Percentiles rank a stretch among this genome's conserved stretches.
phyloP scores from a whole-genome alignment of 2,113 vertebrate genomes.

The Cyprinus carpio region DNA sequence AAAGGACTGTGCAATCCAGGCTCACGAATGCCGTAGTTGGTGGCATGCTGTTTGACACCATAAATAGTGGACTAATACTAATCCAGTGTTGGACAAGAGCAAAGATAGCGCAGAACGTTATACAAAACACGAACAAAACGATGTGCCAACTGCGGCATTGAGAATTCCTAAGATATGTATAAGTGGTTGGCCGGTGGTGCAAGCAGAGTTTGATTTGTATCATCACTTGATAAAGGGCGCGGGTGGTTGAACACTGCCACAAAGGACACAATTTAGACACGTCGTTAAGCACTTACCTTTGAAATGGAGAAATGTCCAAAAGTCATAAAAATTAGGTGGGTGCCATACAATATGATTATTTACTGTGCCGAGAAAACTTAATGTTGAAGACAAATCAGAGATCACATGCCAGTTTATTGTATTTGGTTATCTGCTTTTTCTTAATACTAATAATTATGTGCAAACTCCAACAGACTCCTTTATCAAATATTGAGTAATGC shows the following conservation, averaged over 20 bases:
- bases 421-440: neutral
- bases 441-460: neutral
- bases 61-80: constrained; percentile 13
- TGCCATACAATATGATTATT: neutral
- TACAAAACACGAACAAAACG: constrained; percentile 66
- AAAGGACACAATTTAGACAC: neutral
- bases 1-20: constrained; percentile 18
- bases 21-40: neutral
- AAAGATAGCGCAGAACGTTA: constrained; percentile 68
- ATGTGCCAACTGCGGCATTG: constrained; percentile 19
- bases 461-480: neutral
- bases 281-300: neutral
- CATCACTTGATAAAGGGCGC: too few species aligned
- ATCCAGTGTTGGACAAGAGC: constrained; percentile 52
- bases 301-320: neutral
- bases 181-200: neutral
- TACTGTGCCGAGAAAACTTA: too few species aligned
- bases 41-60: neutral
- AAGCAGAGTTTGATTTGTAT: neutral
- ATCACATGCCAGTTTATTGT: neutral
- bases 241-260: neutral
- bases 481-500: neutral
- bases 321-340: constrained; percentile 14
- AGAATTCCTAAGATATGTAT: neutral
- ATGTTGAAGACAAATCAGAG: neutral